A percentile compares a stretch with the other conserved stretches of the same genome.
Conservation (phyloP, 2,797 vertebrate genomes). For the Falco biarmicus region DNA sequence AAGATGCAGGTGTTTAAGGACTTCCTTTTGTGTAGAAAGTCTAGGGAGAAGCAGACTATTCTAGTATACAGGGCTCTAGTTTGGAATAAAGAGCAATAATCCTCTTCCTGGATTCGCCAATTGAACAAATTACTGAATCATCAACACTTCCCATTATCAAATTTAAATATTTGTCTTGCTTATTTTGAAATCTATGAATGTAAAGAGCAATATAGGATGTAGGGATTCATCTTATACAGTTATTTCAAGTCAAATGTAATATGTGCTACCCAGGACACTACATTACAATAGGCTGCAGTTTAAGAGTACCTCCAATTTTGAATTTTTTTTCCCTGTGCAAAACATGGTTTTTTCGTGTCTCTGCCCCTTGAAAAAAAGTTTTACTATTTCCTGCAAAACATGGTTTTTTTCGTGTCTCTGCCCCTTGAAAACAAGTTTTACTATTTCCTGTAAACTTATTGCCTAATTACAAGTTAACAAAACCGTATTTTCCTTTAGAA, state of each 20-base stretch:
- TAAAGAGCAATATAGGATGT: not conserved
- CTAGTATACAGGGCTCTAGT: not conserved
- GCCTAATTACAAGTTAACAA: not conserved
- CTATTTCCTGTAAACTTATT: not conserved
- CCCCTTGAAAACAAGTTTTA: not conserved
- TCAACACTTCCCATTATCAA: not conserved
- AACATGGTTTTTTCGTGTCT: not conserved
- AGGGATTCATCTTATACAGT: not conserved
- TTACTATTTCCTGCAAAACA: not conserved
- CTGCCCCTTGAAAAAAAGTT: not conserved
- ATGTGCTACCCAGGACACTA: not conserved
- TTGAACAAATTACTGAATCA: not conserved
- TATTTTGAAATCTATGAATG: not conserved
- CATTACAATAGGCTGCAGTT: not conserved
- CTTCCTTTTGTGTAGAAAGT: not conserved
- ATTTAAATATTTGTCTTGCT: not conserved
- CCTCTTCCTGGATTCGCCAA: not conserved
- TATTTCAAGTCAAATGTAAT: not conserved
- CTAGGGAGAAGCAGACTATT: not conserved
- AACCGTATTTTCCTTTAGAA: not conserved
- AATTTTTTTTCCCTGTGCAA: not conserved
- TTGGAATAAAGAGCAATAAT: not conserved
- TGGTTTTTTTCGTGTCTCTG: not conserved
- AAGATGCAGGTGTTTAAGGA: not conserved
- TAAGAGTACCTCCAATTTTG: not conserved